Evolutionary conservation across 2,797 vertebrate genomes (phyloP).

Genomic region (Lagodon rhomboides): DNA sequence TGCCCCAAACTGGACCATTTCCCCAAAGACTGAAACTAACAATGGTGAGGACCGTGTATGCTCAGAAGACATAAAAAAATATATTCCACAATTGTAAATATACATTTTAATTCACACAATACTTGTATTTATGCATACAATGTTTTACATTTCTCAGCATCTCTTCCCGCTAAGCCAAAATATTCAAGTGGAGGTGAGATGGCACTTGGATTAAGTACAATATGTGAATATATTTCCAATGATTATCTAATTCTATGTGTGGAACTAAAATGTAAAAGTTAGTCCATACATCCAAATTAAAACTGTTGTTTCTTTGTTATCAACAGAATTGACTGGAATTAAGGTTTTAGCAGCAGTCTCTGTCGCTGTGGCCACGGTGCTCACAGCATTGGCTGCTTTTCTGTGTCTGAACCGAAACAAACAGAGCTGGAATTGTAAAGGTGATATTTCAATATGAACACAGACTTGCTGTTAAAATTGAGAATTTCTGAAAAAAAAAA

Average conservation of each 20-base stretch:
- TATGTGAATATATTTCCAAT: neutral
- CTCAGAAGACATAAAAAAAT: neutral
- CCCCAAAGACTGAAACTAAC: constrained; percentile 29
- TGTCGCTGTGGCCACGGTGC: constrained; percentile 68
- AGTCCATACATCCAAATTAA: neutral
- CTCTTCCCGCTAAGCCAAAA: constrained; percentile 32
- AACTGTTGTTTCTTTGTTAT: constrained; percentile 35
- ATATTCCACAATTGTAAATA: neutral
- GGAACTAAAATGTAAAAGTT: neutral
- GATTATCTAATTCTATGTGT: neutral
- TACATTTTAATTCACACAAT: neutral
- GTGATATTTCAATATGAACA: constrained; percentile 54
- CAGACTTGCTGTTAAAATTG: neutral
- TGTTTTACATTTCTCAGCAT: constrained; percentile 49
- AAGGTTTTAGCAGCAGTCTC: constrained; percentile 75
- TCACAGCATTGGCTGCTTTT: constrained; percentile 73
- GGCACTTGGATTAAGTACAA: neutral
- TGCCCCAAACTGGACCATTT: constrained; percentile 35
- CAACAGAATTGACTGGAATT: constrained; percentile 75
- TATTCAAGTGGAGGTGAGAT: constrained; percentile 62
- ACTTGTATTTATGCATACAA: neutral
- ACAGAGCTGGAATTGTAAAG: constrained; percentile 69
- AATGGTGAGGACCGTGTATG: constrained; percentile 56
- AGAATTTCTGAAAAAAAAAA: neutral
- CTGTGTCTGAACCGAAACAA: constrained; percentile 71